Conservation (phyloP, 2,797 vertebrate species). For the Sternotherus odoratus region DNA sequence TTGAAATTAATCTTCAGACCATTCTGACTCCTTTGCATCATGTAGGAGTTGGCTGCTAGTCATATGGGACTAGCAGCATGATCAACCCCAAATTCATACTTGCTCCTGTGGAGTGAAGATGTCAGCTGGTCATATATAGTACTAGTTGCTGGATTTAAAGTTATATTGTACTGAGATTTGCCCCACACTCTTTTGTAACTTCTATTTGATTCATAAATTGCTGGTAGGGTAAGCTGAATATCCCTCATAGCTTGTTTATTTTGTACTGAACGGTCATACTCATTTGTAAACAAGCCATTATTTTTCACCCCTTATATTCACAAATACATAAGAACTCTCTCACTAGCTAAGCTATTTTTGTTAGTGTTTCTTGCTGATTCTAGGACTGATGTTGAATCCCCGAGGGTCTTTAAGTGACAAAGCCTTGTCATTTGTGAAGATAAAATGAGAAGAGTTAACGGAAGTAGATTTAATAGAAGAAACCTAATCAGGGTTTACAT, state of each 20-base stretch:
- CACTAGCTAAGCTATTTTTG: background rate
- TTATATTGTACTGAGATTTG: background rate
- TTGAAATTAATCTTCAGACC: background rate
- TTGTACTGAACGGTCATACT: background rate
- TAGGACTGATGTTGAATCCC: background rate
- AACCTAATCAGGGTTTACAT: background rate
- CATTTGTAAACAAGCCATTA: background rate
- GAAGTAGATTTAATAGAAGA: background rate
- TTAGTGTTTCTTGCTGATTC: background rate
- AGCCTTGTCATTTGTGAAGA: constrained; percentile 20
- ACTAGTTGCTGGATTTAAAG: background rate
- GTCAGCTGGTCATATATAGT: background rate
- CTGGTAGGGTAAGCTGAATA: background rate
- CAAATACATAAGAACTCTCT: constrained; percentile 21
- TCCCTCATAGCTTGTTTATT: constrained; percentile 14
- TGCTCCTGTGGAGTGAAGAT: background rate
- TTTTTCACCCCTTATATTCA: constrained; percentile 13
- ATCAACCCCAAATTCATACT: background rate
- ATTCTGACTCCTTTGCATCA: background rate
- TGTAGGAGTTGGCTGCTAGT: background rate
- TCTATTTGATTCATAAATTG: constrained; percentile 12
- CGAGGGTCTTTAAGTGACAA: constrained; percentile 11
- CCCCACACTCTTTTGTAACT: background rate
- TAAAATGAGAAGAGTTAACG: background rate
- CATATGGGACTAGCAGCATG: background rate